Conservation (phyloP, 2,113 vertebrate species). For the Trinectes maculatus region DNA sequence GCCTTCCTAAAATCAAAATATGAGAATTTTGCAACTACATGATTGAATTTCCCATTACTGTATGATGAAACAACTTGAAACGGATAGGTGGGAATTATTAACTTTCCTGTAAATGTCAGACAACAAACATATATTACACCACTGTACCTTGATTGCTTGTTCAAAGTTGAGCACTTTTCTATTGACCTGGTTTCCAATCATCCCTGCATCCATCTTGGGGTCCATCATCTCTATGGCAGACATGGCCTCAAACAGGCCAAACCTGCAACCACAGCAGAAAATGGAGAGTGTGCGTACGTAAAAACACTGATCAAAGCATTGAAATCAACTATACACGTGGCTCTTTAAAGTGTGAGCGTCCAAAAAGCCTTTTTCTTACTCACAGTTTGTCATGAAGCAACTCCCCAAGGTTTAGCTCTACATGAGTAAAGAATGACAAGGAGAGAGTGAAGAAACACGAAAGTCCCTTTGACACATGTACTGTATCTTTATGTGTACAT, state of each 20-base stretch:
- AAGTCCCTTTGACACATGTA: constrained; percentile 4
- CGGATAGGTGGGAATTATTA: too few species aligned
- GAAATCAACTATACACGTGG: neutral
- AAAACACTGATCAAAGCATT: neutral
- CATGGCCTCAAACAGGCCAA: constrained; percentile 99
- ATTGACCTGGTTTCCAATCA: constrained; percentile 99
- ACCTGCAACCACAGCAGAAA: constrained; percentile 76
- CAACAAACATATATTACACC: too few species aligned
- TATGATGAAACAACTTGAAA: neutral
- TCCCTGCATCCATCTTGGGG: constrained; percentile 99
- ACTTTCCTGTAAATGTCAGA: too few species aligned
- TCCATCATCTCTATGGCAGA: constrained; percentile 99
- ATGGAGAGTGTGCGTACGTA: neutral
- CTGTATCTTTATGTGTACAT: neutral
- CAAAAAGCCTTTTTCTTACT: constrained; percentile 76
- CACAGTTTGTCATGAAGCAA: constrained; percentile 98
- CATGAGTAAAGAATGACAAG: constrained; percentile 56
- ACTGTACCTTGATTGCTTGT: constrained; percentile 94
- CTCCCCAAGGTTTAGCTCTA: constrained; percentile 97
- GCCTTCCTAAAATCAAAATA: constrained; percentile 82
- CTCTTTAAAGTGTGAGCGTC: neutral
- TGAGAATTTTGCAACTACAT: neutral
- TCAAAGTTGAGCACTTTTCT: constrained; percentile 98
- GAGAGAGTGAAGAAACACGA: neutral
- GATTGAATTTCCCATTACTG: neutral